phyloP scores from a whole-genome alignment of 2,888 invertebrate species.

The Alviniconcha strummeri region DNA sequence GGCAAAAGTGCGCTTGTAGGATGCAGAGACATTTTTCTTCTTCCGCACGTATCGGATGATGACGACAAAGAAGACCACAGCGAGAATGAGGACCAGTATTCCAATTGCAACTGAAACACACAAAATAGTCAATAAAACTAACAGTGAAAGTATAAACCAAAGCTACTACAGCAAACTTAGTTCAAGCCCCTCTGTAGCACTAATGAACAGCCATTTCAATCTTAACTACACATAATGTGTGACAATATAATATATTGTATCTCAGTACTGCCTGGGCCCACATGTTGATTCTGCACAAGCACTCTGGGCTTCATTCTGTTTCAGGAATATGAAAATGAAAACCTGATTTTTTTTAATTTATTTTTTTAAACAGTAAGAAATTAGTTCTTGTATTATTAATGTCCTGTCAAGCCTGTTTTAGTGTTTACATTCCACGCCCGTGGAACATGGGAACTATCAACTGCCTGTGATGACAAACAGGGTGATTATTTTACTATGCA shows the following conservation, averaged over 20 bases:
- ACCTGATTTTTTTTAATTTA: no score
- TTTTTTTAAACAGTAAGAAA: no score
- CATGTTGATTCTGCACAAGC: not conserved
- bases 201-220: no score
- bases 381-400: no score
- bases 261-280: no score
- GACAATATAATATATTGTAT: not conserved
- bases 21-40: constrained; percentile 11
- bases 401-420: no score
- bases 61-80: constrained; percentile 11
- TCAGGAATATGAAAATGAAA: no score
- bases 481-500: no score
- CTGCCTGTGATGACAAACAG: no score
- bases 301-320: no score
- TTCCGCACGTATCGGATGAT: not conserved
- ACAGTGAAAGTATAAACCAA: not conserved
- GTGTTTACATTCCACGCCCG: no score
- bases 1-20: constrained; percentile 24
- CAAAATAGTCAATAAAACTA: not conserved
- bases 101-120: constrained; percentile 16
- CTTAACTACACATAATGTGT: not conserved
- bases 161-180: not conserved
- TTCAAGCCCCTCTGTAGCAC: not conserved
- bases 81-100: constrained; percentile 3
- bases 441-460: no score